Conservation (phyloP, 2,888 invertebrate species). For the Heliconius erato region DNA sequence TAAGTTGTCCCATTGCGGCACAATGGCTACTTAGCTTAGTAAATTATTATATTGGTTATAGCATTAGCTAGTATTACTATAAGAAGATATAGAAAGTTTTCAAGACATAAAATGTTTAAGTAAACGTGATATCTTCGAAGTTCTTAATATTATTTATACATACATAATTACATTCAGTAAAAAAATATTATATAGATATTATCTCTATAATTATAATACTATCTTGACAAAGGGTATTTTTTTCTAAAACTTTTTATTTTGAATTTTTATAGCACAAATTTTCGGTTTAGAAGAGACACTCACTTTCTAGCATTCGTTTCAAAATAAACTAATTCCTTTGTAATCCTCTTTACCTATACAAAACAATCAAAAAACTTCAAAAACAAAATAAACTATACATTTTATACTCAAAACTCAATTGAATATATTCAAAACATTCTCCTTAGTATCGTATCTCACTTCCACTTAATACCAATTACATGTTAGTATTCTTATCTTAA, state of each 20-base stretch:
- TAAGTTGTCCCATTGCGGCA: background rate
- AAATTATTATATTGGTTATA: background rate
- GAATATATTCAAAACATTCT: constrained; percentile 43
- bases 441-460: constrained; percentile 47
- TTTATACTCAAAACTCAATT: constrained; percentile 14
- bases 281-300: background rate
- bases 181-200: background rate
- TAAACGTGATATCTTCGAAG: background rate
- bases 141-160: background rate
- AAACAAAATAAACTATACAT: background rate
- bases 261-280: background rate
- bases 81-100: background rate
- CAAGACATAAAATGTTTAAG: background rate
- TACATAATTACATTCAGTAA: no score
- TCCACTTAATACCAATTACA: constrained; percentile 52
- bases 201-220: background rate
- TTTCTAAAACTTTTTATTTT: background rate
- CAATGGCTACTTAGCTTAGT: background rate
- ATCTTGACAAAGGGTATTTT: background rate
- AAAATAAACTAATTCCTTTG: background rate
- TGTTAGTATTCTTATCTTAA: constrained; percentile 50
- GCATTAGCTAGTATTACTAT: background rate
- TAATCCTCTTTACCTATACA: background rate
- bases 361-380: background rate
- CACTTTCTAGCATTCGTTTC: background rate